phyloP scores from a whole-genome alignment of 2,113 vertebrate species.

The Lamprologus lemairii region DNA sequence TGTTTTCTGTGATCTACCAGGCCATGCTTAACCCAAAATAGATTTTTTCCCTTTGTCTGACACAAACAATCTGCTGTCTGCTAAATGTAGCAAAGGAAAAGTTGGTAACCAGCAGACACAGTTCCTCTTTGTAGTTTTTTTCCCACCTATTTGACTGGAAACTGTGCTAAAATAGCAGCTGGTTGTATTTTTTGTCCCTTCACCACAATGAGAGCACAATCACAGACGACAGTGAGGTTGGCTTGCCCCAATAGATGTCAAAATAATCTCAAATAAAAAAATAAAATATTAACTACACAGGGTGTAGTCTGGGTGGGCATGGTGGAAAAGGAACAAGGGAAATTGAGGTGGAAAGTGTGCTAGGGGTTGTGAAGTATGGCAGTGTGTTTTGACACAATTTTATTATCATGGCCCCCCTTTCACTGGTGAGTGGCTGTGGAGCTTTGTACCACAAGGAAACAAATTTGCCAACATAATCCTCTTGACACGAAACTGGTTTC shows the following conservation, averaged over 20 bases:
- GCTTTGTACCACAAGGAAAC: conserved; percentile 55
- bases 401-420: conserved; percentile 49
- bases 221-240: neutral
- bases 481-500: conserved; percentile 56
- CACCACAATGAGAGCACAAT: neutral
- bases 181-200: neutral
- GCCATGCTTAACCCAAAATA: neutral
- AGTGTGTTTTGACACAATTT: conserved; percentile 23
- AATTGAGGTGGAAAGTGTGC: neutral
- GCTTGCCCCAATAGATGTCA: neutral
- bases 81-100: neutral
- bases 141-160: neutral
- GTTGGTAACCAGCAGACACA: neutral
- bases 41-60: neutral
- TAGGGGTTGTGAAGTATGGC: conserved; percentile 4
- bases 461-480: conserved; percentile 59
- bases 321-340: neutral
- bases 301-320: neutral
- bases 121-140: neutral
- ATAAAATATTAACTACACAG: neutral
- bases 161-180: neutral
- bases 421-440: conserved; percentile 46
- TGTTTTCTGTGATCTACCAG: neutral
- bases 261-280: neutral
- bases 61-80: neutral